Percentiles rank a stretch among this genome's conserved stretches.
phyloP scores from a whole-genome alignment of 2,797 vertebrate genomes.

The Prionace glauca region DNA sequence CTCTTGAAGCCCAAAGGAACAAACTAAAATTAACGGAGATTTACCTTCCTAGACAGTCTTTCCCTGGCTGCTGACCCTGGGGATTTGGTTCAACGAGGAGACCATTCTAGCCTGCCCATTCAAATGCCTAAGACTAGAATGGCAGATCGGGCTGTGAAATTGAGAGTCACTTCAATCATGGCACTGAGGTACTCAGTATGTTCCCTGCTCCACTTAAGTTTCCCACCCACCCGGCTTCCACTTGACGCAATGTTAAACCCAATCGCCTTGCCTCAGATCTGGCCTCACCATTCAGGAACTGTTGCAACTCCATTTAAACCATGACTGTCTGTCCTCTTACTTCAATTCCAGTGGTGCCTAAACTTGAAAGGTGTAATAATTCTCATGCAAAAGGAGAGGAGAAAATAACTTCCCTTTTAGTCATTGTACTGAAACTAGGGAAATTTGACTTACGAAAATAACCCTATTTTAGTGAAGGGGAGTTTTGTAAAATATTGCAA shows the following conservation, averaged over 20 bases:
- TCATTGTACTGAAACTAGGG: neutral
- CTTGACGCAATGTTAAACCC: neutral
- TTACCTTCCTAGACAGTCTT: neutral
- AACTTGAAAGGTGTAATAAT: neutral
- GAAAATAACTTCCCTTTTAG: neutral
- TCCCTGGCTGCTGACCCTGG: neutral
- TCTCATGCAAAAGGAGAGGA: neutral
- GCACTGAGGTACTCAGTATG: neutral
- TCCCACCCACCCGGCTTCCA: no score
- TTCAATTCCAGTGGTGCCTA: neutral
- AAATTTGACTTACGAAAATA: neutral
- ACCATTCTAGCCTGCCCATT: neutral
- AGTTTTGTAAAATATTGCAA: neutral
- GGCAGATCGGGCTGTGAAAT: neutral
- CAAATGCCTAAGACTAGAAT: neutral
- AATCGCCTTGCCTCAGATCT: neutral
- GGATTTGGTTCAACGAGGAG: neutral
- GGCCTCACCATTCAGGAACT: neutral
- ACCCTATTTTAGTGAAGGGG: no score
- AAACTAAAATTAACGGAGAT: neutral
- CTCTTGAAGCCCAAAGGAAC: neutral
- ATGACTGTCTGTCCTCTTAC: neutral
- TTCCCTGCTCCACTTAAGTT: neutral
- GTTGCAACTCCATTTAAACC: neutral
- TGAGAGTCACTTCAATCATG: neutral